These are phyloP conservation scores for Avahi laniger DNA, from an alignment of 2,797 vertebrate species.

Conservation along the genomic window DNA sequence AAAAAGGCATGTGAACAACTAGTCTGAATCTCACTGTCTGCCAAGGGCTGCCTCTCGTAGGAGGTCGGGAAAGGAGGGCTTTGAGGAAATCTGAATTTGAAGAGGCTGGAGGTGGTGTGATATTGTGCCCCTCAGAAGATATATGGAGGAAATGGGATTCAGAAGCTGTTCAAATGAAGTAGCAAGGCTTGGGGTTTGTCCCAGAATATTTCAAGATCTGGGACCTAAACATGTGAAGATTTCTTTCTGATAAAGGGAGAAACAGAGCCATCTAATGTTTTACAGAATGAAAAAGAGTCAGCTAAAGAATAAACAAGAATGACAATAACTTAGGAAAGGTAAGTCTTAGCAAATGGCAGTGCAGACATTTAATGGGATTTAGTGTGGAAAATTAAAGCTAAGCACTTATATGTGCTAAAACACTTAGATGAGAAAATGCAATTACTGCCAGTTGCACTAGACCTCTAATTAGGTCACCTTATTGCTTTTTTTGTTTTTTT, in stretches of 20 bases:
- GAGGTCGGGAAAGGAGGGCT: not conserved
- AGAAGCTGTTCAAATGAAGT: not conserved
- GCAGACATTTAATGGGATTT: not conserved
- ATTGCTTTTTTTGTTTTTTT: too few relatives aligned
- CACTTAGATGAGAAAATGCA: not conserved
- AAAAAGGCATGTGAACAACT: not conserved
- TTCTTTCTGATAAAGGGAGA: not conserved
- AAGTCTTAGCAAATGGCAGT: not conserved
- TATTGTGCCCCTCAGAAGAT: not conserved
- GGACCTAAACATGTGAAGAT: not conserved
- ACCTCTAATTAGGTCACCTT: not conserved
- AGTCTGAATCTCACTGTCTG: not conserved
- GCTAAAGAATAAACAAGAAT: not conserved
- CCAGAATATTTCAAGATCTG: conserved; percentile 2
- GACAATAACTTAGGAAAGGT: not conserved
- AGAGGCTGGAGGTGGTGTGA: not conserved
- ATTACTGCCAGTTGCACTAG: not conserved
- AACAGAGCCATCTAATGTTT: not conserved
- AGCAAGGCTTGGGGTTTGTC: not conserved
- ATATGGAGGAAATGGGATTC: not conserved
- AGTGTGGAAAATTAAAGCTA: not conserved
- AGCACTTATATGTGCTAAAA: not conserved
- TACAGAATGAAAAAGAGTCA: not conserved
- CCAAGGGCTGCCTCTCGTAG: not conserved
- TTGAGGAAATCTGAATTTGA: not conserved